These are phyloP conservation scores for Monoplex corrugatus DNA, from an alignment of 2,888 invertebrate genomes.

Conservation along the genomic window DNA sequence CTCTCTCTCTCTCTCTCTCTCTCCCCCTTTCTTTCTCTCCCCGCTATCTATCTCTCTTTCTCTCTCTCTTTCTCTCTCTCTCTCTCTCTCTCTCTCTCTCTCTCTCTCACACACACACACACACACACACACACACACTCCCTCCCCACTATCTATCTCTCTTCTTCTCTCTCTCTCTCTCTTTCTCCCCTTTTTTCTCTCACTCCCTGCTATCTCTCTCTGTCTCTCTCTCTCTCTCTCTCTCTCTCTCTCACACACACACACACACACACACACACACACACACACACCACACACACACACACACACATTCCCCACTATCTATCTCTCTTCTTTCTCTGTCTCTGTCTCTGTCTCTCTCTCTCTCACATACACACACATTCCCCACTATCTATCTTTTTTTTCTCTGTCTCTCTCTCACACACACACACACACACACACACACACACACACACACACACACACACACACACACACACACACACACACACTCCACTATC, in stretches of 20 bases:
- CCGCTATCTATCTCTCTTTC: neutral
- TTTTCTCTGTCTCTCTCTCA: neutral
- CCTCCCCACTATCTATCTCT: neutral
- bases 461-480: neutral
- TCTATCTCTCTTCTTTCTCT: neutral
- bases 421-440: too few relatives aligned
- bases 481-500: neutral
- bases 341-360: neutral
- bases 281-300: neutral
- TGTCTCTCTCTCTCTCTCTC: neutral
- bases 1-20: too few relatives aligned
- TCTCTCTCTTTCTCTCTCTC: neutral
- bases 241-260: neutral
- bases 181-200: neutral
- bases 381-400: neutral
- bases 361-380: neutral
- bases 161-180: slow-evolving; percentile 10
- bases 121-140: too few relatives aligned
- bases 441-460: too few relatives aligned
- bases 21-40: neutral
- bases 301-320: neutral
- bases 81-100: neutral
- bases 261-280: neutral
- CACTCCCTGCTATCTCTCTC: neutral
- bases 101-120: too few relatives aligned